phyloP scores from a whole-genome alignment of 2,113 vertebrate genomes.

The Salvelinus alpinus region DNA sequence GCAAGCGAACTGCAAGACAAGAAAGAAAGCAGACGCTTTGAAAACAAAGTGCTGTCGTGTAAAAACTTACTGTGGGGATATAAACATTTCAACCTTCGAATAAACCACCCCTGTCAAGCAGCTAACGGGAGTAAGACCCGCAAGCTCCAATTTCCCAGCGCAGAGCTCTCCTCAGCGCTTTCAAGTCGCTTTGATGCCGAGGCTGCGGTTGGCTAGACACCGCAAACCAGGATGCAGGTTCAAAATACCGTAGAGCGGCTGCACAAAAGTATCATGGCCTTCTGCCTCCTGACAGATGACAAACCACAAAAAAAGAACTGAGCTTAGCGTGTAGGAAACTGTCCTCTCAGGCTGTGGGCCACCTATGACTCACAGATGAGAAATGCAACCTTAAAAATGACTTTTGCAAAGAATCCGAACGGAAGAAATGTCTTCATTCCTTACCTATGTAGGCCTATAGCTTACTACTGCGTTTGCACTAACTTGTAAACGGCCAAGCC shows the following conservation, averaged over 20 bases:
- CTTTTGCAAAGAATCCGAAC: constrained; percentile 2
- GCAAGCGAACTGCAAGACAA: constrained; percentile 28
- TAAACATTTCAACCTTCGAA: constrained; percentile 43
- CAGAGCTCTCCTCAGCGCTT: background rate
- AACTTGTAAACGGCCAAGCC: background rate
- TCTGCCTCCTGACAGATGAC: background rate
- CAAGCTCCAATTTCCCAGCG: background rate
- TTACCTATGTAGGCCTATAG: constrained; percentile 16
- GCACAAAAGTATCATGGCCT: constrained; percentile 6
- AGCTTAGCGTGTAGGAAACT: constrained; percentile 7
- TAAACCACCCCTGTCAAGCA: constrained; percentile 14
- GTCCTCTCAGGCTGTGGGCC: background rate
- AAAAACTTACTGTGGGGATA: constrained; percentile 56
- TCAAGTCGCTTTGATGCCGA: constrained; percentile 28
- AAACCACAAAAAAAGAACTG: background rate
- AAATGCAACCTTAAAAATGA: constrained; percentile 30
- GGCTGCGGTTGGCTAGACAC: constrained; percentile 25
- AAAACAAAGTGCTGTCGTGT: constrained; percentile 48
- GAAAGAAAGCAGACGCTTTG: constrained; percentile 46
- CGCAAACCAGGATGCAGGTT: constrained; percentile 24
- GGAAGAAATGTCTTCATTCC: constrained; percentile 8
- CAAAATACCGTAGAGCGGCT: constrained; percentile 39
- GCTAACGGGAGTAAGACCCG: constrained; percentile 26
- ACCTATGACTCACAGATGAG: background rate
- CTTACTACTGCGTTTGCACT: background rate